Base-by-base conservation (phyloP, 2,888 invertebrate species). In the Alcis repandata region DNA sequence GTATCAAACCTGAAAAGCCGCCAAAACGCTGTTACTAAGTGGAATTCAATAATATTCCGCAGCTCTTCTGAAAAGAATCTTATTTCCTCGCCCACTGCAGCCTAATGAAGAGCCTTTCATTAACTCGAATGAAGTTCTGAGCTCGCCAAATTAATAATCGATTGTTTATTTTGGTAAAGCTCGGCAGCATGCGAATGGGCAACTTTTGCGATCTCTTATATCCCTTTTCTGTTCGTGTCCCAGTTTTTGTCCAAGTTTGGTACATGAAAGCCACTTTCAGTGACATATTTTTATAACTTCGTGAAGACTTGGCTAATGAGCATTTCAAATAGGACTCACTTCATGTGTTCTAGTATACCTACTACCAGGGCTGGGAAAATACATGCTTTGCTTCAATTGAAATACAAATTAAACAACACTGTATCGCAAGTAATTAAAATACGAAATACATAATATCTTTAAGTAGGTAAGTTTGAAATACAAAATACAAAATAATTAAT, bases 101-200 rank as follows among this genome's bases (percentile, higher is more conserved):
- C 36, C 64, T 72, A 67, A 72, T 72, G 62, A 71, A 68, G 60
- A 61, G 59, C 51, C 63, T 58, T 67, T 65, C 61, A 63, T 73
- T 62, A 71, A 48, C 67, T 53, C 22, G 52, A 68, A 65, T 67
- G 62, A 67, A 66, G 61, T 71, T 63, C 57, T 57, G 56, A 54
- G 41, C 54, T 36, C n/a, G 51, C 49, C 22, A 43, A 63, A 66
- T 69, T 69, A 65, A 64, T 69, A 65, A 65, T 65, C 67, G 59
- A 62, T 64, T 61, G 57, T 49, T 51, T 43, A 45, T 45, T 48
- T 46, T 51, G 62, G 40, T 32, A 49, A 27, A 20, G 19, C 43
- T 45, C 53, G 13, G 56, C 17, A 51, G 62, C 56, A 56, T 62
- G 17, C 40, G 46, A 61, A 61, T 61, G 22, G 48, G 38, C 17